A percentile compares a stretch with the other conserved stretches of the same genome.
Conservation (phyloP, 2,797 vertebrate species). For the Coccyzus lansbergi region DNA sequence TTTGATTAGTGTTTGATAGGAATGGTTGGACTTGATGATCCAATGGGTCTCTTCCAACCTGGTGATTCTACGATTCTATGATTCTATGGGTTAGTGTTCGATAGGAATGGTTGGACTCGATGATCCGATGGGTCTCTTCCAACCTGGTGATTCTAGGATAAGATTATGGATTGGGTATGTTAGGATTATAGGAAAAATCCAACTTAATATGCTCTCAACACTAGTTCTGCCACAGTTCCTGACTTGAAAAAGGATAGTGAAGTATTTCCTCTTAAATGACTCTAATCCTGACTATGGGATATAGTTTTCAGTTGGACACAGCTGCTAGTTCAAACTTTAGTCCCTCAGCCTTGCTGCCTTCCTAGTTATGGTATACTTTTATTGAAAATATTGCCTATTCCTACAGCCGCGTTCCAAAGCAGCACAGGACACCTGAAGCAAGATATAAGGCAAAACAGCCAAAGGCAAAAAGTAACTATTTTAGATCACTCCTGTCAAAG, state of each 20-base stretch:
- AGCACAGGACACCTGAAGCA: neutral
- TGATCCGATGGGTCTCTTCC: too few species aligned
- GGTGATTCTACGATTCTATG: too few species aligned
- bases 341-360: neutral
- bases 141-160: too few species aligned
- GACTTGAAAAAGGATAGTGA: neutral
- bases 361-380: neutral
- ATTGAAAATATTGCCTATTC: neutral
- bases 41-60: too few species aligned
- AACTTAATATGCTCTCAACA: neutral
- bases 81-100: too few species aligned
- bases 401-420: neutral
- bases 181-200: neutral
- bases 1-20: too few species aligned
- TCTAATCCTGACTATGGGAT: neutral
- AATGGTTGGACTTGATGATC: too few species aligned
- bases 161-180: neutral
- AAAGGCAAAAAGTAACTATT: neutral
- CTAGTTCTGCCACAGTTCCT: neutral
- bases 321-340: neutral
- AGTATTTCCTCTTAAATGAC: neutral
- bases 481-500: neutral
- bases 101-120: too few species aligned
- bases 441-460: neutral
- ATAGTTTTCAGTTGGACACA: neutral